Conservation (phyloP, 1,140 invertebrate genomes). For the Cydia splendana region DNA sequence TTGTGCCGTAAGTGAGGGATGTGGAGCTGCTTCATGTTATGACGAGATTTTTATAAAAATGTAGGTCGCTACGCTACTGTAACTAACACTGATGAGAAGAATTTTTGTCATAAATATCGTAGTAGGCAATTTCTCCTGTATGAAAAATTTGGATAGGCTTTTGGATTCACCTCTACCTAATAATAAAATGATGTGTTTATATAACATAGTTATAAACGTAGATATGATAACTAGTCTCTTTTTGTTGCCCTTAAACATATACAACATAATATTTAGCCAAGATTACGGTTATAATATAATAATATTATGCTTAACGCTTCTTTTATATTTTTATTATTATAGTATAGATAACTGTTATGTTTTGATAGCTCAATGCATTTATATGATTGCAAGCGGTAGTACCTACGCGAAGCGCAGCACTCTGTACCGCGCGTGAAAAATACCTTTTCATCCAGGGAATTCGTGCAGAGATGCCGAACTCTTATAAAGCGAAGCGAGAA, state of each 20-base stretch:
- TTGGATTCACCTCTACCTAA: background rate
- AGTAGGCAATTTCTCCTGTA: slow-evolving; percentile 30
- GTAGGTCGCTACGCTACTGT: slow-evolving; percentile 33
- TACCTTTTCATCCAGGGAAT: slow-evolving; percentile 75
- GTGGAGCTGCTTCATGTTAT: slow-evolving; percentile 42
- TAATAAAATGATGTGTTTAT: background rate
- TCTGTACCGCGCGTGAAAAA: slow-evolving; percentile 62
- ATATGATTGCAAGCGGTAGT: background rate
- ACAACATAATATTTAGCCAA: background rate
- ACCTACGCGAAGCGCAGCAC: slow-evolving; percentile 47
- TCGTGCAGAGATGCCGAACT: slow-evolving; percentile 68
- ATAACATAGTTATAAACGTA: too few species aligned
- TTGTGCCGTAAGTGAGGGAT: slow-evolving; percentile 54
- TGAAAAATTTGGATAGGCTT: background rate
- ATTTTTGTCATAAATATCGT: slow-evolving; percentile 38
- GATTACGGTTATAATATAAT: background rate
- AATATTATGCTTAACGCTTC: background rate
- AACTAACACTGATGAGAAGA: slow-evolving; percentile 35
- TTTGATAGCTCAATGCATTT: slow-evolving; percentile 18
- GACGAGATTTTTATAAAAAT: slow-evolving; percentile 48
- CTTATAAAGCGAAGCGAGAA: slow-evolving; percentile 69
- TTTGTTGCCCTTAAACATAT: too few species aligned
- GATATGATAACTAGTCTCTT: too few species aligned
- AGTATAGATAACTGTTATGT: background rate
- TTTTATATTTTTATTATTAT: background rate